Conservation (phyloP, 2,797 vertebrate genomes). For the Antrozous pallidus region DNA sequence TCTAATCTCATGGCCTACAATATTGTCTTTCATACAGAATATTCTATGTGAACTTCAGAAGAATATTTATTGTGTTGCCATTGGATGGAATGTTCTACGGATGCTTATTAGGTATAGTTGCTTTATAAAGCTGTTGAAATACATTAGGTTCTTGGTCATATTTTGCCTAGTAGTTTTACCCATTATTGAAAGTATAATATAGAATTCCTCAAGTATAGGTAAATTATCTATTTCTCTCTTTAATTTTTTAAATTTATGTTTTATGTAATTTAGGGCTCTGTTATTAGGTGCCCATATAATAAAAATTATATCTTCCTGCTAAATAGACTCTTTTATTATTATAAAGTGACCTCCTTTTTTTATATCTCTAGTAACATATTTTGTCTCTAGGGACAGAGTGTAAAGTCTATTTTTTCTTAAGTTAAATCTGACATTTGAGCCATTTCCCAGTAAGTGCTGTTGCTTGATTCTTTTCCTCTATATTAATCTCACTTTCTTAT, state of each 20-base stretch:
- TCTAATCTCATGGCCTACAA: neutral
- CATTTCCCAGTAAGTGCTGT: neutral
- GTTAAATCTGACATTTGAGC: neutral
- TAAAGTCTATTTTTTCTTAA: neutral
- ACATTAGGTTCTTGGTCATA: neutral
- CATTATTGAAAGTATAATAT: neutral
- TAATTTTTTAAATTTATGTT: neutral
- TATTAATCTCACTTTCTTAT: neutral
- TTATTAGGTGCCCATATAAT: neutral
- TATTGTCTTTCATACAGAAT: neutral
- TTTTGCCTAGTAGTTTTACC: neutral
- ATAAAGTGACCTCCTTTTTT: neutral
- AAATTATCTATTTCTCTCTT: neutral
- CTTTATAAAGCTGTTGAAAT: neutral
- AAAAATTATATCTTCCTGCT: neutral
- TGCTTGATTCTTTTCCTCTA: neutral
- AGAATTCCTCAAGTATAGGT: neutral
- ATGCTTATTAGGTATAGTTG: neutral
- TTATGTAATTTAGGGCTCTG: neutral
- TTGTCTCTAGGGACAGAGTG: neutral
- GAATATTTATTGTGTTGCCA: neutral
- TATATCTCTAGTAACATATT: neutral
- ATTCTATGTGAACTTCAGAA: neutral
- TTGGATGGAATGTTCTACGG: neutral
- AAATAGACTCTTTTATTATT: neutral